These are phyloP conservation scores for Columba janthina DNA, from an alignment of 2,113 vertebrate species.

Conservation along the genomic window DNA sequence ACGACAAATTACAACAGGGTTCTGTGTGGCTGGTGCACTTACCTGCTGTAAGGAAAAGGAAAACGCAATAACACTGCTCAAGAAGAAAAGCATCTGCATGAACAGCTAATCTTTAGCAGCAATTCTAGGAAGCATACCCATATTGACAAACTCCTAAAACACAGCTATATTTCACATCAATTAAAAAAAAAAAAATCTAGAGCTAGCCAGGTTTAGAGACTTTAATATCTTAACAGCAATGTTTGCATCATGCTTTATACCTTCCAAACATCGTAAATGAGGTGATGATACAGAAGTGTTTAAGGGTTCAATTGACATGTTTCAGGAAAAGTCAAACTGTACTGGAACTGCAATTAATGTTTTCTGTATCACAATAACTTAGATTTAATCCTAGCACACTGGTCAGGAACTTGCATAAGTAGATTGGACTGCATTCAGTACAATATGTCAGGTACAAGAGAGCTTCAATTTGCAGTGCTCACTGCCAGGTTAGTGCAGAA, in stretches of 20 bases:
- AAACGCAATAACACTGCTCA: not conserved
- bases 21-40: not conserved
- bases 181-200: not conserved
- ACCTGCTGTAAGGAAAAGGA: not conserved
- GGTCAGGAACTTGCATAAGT: not conserved
- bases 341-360: not conserved
- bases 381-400: constrained; percentile 6
- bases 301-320: not conserved
- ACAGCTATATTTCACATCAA: not conserved
- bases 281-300: not conserved
- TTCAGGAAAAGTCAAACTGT: not conserved
- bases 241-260: not conserved
- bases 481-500: not conserved
- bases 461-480: not conserved
- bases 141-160: not conserved
- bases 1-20: not conserved
- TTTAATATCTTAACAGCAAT: not conserved
- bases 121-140: not conserved
- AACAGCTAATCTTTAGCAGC: not conserved
- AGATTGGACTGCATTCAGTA: constrained; percentile 5
- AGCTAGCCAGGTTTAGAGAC: not conserved
- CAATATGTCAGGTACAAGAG: not conserved
- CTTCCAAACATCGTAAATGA: not conserved
- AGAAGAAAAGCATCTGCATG: not conserved
- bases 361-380: constrained; percentile 10